Evolutionary conservation across 2,888 invertebrate species (phyloP).

Genomic region (Poecilus cupreus): DNA sequence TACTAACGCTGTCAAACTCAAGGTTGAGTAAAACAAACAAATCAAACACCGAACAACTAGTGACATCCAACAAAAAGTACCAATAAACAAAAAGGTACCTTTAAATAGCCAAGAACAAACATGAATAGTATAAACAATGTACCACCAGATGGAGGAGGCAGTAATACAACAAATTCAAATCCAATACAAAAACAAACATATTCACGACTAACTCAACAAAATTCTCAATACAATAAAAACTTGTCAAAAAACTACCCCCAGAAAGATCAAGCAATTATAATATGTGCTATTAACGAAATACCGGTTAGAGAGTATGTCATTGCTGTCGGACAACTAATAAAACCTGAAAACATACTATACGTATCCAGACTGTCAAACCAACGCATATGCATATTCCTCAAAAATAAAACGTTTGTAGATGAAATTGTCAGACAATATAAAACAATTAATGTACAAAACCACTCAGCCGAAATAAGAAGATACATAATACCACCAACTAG

Average conservation of each 20-base stretch:
- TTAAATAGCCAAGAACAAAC: background rate
- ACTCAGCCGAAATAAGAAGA: conserved; percentile 12
- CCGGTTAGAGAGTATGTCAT: background rate
- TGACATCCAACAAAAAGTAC: too few species aligned
- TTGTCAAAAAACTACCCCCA: conserved; percentile 1
- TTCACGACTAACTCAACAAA: background rate
- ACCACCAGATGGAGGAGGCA: background rate
- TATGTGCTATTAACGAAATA: conserved; percentile 2
- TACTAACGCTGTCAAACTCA: too few species aligned
- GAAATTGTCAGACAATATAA: conserved; percentile 22
- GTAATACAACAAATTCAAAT: background rate
- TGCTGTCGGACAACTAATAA: conserved; percentile 39
- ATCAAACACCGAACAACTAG: too few species aligned
- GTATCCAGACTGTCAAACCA: conserved; percentile 48
- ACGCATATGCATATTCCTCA: conserved; percentile 37
- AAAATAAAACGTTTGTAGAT: conserved; percentile 31
- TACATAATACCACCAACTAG: conserved; percentile 22
- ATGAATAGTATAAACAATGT: background rate
- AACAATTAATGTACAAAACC: background rate
- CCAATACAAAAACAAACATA: background rate
- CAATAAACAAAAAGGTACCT: too few species aligned
- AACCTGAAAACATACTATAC: conserved; percentile 44
- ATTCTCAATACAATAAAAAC: background rate
- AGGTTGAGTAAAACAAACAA: too few species aligned
- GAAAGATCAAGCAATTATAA: conserved; percentile 8